These are phyloP conservation scores for Nerophis lumbriciformis DNA, from an alignment of 2,113 vertebrate species.

Conservation along the genomic window DNA sequence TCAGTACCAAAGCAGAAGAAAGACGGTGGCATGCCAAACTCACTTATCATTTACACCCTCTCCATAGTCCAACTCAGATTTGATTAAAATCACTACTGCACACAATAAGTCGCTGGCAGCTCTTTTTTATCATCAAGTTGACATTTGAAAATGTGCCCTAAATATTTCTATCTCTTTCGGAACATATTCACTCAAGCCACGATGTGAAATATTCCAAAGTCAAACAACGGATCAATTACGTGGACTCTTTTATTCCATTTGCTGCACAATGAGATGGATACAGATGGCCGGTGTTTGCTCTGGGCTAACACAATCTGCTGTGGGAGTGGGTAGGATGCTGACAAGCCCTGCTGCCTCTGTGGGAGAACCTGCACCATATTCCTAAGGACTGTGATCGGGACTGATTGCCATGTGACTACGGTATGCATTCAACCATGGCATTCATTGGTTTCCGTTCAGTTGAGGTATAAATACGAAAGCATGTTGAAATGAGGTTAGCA, in stretches of 20 bases:
- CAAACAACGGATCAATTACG: constrained; percentile 52
- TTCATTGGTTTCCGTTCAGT: too few species aligned
- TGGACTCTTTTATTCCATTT: constrained; percentile 50
- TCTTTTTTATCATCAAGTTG: constrained; percentile 31
- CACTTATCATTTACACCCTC: constrained; percentile 21
- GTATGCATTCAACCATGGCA: constrained; percentile 15
- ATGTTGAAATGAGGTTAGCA: constrained; percentile 26
- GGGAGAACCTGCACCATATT: constrained; percentile 54
- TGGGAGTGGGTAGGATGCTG: constrained; percentile 51
- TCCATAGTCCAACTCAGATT: constrained; percentile 37
- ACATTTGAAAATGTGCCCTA: constrained; percentile 24
- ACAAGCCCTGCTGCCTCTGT: constrained; percentile 37
- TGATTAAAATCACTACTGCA: constrained; percentile 58
- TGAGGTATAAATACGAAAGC: background rate
- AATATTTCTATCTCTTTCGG: constrained; percentile 3
- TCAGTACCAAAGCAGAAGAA: constrained; percentile 41
- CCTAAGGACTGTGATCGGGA: constrained; percentile 40
- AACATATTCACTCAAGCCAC: constrained; percentile 4
- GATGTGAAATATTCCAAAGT: constrained; percentile 31
- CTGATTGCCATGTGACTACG: constrained; percentile 23
- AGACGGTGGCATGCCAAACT: constrained; percentile 36
- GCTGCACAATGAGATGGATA: constrained; percentile 42
- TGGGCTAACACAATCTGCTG: constrained; percentile 55
- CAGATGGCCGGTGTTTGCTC: constrained; percentile 63
- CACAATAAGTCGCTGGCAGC: constrained; percentile 45